Evolutionary conservation across 2,888 invertebrate species (phyloP), one percentile per base, ranked within the genome.

Genomic region (Resseliella maxima): DNA sequence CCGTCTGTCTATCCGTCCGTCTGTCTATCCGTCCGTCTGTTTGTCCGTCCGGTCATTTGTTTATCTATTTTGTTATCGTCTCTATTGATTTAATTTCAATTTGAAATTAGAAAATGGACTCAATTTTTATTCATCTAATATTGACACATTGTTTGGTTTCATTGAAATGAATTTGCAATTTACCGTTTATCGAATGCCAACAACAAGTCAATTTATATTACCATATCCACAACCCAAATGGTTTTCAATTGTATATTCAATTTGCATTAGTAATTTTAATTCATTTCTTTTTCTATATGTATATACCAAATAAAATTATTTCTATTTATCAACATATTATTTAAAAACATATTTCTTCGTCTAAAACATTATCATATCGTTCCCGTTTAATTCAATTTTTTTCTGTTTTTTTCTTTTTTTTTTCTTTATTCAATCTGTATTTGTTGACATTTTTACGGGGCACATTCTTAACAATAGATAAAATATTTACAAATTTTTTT

Each of bases 81-180:
- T 41, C 41, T 41, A 41, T 41, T 12, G 41, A 12, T 41, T 27
- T 12, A 27, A 12, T 3, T 27, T 59, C 24, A 50, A 59, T 59
- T 59, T 59, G 6, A 59, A 59, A 59, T 18, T 24, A 15, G 27
- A 59, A 27, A 59, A 59, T 59, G 27, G 15, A 59, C 59, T 27
- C 59, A 59, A 59, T 59, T 59, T 59, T n/a, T 27, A 59, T 27
- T 59, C 12, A 59, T 24, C 59, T 59, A 27, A 27, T 59, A 27
- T 59, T 59, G 59, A 59, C 59, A 59, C 59, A 59, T 59, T n/a
- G 24, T 59, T 59, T 59, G 59, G 24, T 59, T 59, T 59, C 18
- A 50, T 18, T 59, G 24, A 12, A 41, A 41, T 41, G 41, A 12
- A 41, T 8, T 41, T 59, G 59, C 59, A 59, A 18, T 59, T 59